These are phyloP conservation scores for Cyphomyrmex costatus DNA, from an alignment of 1,140 invertebrate genomes.

Conservation along the genomic window DNA sequence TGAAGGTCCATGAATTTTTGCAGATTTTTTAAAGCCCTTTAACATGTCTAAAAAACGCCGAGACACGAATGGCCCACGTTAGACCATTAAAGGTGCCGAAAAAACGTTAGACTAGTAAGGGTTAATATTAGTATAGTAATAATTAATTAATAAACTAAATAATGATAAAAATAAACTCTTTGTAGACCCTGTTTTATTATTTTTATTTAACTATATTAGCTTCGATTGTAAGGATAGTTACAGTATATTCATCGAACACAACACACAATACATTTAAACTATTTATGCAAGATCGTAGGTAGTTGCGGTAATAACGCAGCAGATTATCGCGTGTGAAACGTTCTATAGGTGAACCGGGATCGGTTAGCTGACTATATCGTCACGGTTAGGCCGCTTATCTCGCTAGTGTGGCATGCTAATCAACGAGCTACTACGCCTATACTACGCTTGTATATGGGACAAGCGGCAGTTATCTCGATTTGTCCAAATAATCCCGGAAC, in stretches of 20 bases:
- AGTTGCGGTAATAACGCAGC: conserved; percentile 58
- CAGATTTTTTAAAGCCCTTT: no score
- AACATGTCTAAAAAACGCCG: no score
- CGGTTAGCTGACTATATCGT: conserved; percentile 75
- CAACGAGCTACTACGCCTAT: conserved; percentile 73
- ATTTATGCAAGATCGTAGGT: conserved; percentile 35
- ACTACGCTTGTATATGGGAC: conserved; percentile 68
- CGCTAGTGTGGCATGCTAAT: conserved; percentile 78
- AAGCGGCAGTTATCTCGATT: conserved; percentile 78
- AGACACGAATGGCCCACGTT: no score
- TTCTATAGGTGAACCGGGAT: conserved; percentile 68
- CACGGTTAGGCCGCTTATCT: conserved; percentile 80
- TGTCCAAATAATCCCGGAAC: conserved; percentile 78
- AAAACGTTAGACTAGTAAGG: no score
- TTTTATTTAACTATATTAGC: neutral
- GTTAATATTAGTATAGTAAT: neutral
- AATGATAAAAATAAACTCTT: neutral
- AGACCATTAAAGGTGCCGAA: no score
- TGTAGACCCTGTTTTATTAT: neutral
- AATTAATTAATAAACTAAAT: neutral
- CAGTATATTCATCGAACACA: neutral
- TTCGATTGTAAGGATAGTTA: neutral
- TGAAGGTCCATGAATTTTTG: no score
- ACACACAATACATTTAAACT: neutral
- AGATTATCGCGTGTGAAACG: conserved; percentile 71